phyloP scores from a whole-genome alignment of 2,113 vertebrate species.

The Triplophysa dalaica region DNA sequence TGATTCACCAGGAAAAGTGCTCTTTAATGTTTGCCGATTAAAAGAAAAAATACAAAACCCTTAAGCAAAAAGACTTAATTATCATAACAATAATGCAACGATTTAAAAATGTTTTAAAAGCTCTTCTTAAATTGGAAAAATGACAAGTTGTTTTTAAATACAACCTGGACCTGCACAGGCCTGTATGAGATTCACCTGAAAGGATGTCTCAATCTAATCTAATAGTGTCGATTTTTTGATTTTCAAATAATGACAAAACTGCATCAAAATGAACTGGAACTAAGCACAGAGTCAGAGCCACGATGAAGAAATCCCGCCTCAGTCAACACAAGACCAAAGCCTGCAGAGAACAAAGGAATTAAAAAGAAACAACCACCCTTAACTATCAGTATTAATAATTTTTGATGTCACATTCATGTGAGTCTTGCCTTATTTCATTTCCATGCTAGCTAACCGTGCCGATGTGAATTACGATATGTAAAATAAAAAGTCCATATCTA shows the following conservation, averaged over 20 bases:
- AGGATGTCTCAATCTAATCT: not conserved
- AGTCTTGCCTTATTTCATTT: constrained; percentile 93
- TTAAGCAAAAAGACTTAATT: too few relatives aligned
- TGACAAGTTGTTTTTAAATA: too few relatives aligned
- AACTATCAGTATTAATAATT: constrained; percentile 87
- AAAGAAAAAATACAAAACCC: too few relatives aligned
- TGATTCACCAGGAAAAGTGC: too few relatives aligned
- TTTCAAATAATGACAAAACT: not conserved
- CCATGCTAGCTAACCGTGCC: constrained; percentile 86
- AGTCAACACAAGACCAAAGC: constrained; percentile 83
- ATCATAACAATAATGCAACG: too few relatives aligned
- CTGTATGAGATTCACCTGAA: too few relatives aligned
- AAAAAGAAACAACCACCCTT: constrained; percentile 72
- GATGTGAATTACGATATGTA: constrained; percentile 83
- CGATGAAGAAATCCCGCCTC: constrained; percentile 71
- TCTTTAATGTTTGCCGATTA: too few relatives aligned
- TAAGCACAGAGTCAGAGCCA: constrained; percentile 55
- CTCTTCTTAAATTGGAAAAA: too few relatives aligned
- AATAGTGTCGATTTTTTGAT: not conserved
- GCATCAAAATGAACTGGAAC: constrained; percentile 26
- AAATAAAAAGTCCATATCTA: constrained; percentile 67
- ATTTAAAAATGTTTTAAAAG: too few relatives aligned
- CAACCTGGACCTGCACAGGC: too few relatives aligned
- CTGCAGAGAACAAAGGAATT: constrained; percentile 78
- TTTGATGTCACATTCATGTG: constrained; percentile 81